A percentile compares a stretch with the other conserved stretches of the same genome.
These are phyloP conservation scores for Drosophila putrida DNA, from an alignment of 2,888 invertebrate genomes.

Conservation along the genomic window DNA sequence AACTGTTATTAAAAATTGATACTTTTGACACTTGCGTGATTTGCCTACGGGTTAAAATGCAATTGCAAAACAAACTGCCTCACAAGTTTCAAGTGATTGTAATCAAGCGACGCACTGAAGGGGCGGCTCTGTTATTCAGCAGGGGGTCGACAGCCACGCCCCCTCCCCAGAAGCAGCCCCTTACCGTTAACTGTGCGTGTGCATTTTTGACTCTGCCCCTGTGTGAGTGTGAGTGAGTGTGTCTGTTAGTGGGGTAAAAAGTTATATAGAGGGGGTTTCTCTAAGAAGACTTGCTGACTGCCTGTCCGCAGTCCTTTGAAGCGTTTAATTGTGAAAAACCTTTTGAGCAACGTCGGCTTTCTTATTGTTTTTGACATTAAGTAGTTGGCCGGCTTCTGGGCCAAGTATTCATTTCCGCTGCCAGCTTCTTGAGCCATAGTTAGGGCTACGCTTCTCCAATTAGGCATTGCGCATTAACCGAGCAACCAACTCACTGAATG, in stretches of 20 bases:
- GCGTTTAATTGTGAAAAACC: conserved; percentile 65
- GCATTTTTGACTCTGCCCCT: conserved; percentile 22
- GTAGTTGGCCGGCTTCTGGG: conserved; percentile 50
- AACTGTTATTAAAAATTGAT: background rate
- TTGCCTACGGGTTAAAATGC: conserved; percentile 56
- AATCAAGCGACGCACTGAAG: conserved; percentile 62
- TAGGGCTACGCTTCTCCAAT: conserved; percentile 56
- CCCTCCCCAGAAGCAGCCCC: conserved; percentile 36
- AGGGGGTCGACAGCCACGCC: conserved; percentile 59
- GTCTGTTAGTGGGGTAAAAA: conserved; percentile 56
- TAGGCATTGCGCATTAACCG: conserved; percentile 68
- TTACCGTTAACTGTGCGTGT: conserved; percentile 36
- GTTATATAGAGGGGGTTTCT: conserved; percentile 18
- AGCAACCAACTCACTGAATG: conserved; percentile 3
- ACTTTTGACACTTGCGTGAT: background rate
- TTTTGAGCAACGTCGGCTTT: conserved; percentile 54
- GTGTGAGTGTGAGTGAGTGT: background rate
- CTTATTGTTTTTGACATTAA: conserved; percentile 68
- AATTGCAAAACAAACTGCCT: conserved; percentile 63
- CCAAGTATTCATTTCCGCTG: conserved; percentile 75
- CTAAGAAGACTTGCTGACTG: conserved; percentile 23
- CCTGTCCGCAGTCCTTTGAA: conserved; percentile 51
- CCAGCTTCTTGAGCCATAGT: conserved; percentile 42
- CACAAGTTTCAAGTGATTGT: conserved; percentile 70
- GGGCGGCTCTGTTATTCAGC: conserved; percentile 45